Evolutionary conservation across 2,113 vertebrate species (phyloP).

Genomic region (Ardeotis arabs): DNA sequence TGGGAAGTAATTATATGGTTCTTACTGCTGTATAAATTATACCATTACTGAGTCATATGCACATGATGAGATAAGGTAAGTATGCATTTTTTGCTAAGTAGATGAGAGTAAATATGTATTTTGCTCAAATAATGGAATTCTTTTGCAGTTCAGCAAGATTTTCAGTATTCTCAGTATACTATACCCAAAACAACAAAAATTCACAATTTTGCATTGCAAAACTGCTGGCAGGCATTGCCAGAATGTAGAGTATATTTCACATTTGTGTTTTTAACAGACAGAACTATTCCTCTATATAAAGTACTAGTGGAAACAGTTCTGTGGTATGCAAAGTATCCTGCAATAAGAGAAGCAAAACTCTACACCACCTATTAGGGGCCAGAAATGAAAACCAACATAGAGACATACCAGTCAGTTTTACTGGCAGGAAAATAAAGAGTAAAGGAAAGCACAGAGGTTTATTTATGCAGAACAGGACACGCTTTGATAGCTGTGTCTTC

Average conservation of each 20-base stretch:
- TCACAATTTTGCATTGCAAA: neutral
- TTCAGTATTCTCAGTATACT: neutral
- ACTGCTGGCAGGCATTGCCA: neutral
- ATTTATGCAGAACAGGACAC: neutral
- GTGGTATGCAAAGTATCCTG: neutral
- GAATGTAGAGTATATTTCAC: neutral
- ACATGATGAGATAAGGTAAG: conserved; percentile 25
- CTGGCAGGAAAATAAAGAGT: neutral
- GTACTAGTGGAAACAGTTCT: neutral
- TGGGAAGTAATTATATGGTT: conserved; percentile 33
- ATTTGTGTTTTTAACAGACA: neutral
- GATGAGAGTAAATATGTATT: neutral
- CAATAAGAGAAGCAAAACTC: neutral
- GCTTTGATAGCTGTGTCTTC: neutral
- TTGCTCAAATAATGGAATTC: neutral
- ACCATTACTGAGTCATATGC: conserved; percentile 22
- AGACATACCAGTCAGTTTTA: neutral
- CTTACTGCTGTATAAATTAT: conserved; percentile 44
- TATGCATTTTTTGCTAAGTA: conserved; percentile 17
- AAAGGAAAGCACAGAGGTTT: neutral
- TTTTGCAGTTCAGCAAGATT: neutral
- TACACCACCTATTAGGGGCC: neutral
- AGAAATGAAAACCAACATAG: neutral
- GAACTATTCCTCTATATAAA: neutral
- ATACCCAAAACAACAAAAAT: neutral